These are phyloP conservation scores for Junco hyemalis DNA, from an alignment of 2,113 vertebrate genomes.

Conservation along the genomic window DNA sequence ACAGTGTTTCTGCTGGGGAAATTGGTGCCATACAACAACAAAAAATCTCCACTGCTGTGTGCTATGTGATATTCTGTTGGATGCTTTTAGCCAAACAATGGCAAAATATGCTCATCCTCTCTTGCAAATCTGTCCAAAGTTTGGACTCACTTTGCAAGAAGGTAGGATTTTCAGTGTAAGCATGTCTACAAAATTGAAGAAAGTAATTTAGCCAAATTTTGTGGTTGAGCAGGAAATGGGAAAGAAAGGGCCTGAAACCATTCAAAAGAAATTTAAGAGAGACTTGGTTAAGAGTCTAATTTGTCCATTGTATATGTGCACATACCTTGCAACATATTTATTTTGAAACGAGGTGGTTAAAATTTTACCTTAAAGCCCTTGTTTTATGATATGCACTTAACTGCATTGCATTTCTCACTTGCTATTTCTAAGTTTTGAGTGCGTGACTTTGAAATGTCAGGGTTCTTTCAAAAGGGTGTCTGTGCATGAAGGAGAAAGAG, in stretches of 20 bases:
- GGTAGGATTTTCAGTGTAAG: background rate
- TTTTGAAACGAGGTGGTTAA: background rate
- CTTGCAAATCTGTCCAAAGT: background rate
- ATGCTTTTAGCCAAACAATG: background rate
- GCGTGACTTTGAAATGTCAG: background rate
- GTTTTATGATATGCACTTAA: background rate
- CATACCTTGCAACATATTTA: background rate
- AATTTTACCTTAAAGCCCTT: background rate
- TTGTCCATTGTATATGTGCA: background rate
- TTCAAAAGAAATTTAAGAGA: background rate
- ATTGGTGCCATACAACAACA: background rate
- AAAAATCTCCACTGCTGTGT: rapidly evolving
- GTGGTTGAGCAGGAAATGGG: background rate
- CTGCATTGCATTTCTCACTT: background rate
- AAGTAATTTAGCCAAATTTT: background rate
- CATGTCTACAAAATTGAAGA: background rate
- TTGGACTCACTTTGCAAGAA: background rate
- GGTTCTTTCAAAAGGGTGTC: background rate
- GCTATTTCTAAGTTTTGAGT: background rate
- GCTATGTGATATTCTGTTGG: background rate
- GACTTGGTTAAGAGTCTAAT: background rate
- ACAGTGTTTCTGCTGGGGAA: background rate
- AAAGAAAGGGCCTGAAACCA: background rate
- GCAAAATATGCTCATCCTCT: background rate
- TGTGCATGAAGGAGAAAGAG: background rate